These are phyloP conservation scores for Myotis myotis DNA, from an alignment of 2,797 vertebrate genomes.

Conservation along the genomic window DNA sequence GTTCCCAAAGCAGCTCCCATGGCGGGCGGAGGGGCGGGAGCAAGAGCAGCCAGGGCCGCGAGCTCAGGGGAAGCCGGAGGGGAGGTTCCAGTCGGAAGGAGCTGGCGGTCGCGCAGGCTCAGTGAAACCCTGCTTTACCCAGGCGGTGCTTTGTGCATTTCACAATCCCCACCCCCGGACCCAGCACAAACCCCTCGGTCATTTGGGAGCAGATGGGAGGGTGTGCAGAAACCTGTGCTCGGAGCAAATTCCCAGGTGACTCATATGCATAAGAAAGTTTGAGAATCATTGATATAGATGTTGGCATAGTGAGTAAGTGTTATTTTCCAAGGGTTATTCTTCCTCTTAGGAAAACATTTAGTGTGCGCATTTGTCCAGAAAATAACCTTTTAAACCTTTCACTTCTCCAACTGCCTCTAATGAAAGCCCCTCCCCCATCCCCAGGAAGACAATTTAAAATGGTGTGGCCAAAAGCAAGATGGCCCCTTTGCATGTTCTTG, in stretches of 20 bases:
- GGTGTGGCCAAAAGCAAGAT: too few species aligned
- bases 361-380: background rate
- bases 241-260: background rate
- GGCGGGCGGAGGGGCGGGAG: background rate
- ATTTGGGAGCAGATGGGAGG: background rate
- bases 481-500: too few species aligned
- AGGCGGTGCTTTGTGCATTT: background rate
- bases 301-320: background rate
- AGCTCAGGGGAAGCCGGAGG: background rate
- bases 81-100: background rate
- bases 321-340: background rate
- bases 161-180: background rate
- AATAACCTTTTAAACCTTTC: background rate
- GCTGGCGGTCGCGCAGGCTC: background rate
- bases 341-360: background rate
- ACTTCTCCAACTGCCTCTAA: too few species aligned
- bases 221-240: background rate
- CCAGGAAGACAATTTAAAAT: too few species aligned
- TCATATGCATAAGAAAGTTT: background rate
- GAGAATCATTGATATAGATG: background rate
- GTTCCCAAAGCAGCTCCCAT: rapidly evolving
- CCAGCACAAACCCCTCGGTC: background rate
- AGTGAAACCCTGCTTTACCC: background rate
- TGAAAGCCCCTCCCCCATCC: too few species aligned
- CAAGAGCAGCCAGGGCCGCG: too few species aligned